phyloP scores from a whole-genome alignment of 1,140 invertebrate genomes.

The Saccostrea echinata region DNA sequence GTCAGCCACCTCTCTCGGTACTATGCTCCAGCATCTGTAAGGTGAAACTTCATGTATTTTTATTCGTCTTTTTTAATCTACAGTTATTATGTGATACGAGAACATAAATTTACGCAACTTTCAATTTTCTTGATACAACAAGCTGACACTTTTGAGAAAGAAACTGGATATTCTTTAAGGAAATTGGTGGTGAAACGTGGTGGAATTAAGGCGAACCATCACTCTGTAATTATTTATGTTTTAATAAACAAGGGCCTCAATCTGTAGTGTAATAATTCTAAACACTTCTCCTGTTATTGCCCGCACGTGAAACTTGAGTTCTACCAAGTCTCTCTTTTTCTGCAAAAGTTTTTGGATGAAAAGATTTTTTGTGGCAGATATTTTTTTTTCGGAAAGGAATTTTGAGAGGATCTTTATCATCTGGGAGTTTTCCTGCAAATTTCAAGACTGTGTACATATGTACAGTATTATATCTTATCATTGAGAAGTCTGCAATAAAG shows the following conservation, averaged over 20 bases:
- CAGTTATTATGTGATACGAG: not conserved
- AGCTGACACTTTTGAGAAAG: not conserved
- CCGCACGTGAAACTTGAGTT: slow-evolving; percentile 25
- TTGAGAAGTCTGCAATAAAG: slow-evolving; percentile 32
- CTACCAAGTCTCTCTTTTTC: slow-evolving; percentile 1
- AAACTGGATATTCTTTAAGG: slow-evolving; percentile 5
- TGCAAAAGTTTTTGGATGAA: slow-evolving; percentile 25
- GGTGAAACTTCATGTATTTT: not conserved
- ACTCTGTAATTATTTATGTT: slow-evolving; percentile 23
- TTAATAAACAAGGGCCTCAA: slow-evolving; percentile 25
- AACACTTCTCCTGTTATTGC: slow-evolving; percentile 31
- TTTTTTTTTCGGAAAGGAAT: slow-evolving; percentile 23
- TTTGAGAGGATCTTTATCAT: slow-evolving; percentile 39
- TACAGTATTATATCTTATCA: slow-evolving; percentile 35
- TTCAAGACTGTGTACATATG: slow-evolving; percentile 34
- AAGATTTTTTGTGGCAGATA: slow-evolving; percentile 37
- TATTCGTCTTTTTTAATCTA: not conserved
- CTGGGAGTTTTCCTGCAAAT: slow-evolving; percentile 16
- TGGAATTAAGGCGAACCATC: slow-evolving; percentile 33
- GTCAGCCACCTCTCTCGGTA: slow-evolving; percentile 1
- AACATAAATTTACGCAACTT: slow-evolving; percentile 3
- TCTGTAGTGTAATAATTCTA: slow-evolving; percentile 32
- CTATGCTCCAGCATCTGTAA: not conserved
- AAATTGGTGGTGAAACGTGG: not conserved
- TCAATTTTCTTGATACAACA: not conserved